These are phyloP conservation scores for Clytia hemisphaerica DNA, from an alignment of 30 jellyfish, hydroid and myxozoan genomes.

Conservation along the genomic window DNA sequence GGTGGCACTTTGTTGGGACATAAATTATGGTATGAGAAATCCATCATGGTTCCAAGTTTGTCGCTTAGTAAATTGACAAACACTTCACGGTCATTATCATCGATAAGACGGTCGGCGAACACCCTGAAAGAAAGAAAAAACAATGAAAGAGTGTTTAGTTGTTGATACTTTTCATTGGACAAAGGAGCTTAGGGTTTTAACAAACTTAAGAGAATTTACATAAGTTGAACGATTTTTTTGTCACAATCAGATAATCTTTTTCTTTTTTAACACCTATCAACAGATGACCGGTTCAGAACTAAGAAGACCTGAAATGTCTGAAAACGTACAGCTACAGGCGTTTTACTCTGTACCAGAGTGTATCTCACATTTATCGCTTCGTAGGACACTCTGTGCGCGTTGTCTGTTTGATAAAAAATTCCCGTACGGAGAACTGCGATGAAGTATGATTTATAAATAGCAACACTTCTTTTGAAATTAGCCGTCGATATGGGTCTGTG, in stretches of 20 bases:
- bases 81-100: conserved; percentile 67
- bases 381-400: too few relatives aligned
- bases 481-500: too few relatives aligned
- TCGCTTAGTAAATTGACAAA: conserved; percentile 76
- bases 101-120: conserved; percentile 84
- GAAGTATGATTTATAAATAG: too few relatives aligned
- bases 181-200: background rate
- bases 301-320: too few relatives aligned
- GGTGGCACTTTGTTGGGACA: conserved; percentile 97
- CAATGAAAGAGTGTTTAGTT: background rate
- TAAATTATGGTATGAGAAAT: conserved; percentile 82
- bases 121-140: conserved; percentile 39
- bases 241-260: background rate
- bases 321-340: too few relatives aligned
- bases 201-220: background rate
- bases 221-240: background rate
- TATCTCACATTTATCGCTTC: too few relatives aligned
- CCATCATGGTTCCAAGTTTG: conserved; percentile 86
- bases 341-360: too few relatives aligned
- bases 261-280: background rate
- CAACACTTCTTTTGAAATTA: too few relatives aligned
- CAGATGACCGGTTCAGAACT: too few relatives aligned
- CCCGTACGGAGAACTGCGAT: too few relatives aligned
- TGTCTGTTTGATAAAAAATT: too few relatives aligned
- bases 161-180: background rate